Percentiles rank a stretch among this genome's conserved stretches.
phyloP scores from a whole-genome alignment of 2,797 vertebrate species.

The Mormyrops attenuatus region DNA sequence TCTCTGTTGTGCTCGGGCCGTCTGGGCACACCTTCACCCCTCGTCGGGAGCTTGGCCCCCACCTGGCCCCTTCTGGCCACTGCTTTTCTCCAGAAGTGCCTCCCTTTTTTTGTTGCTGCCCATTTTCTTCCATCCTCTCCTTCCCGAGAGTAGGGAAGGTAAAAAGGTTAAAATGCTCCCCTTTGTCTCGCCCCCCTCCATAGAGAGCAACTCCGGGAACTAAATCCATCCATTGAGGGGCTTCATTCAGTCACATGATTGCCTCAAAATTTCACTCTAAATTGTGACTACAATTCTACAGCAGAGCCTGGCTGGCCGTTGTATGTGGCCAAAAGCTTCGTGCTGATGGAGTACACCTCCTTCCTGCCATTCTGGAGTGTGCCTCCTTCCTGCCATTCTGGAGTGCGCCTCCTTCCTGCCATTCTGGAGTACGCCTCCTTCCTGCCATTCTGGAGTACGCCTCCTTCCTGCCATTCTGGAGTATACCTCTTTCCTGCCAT shows the following conservation, averaged over 20 bases:
- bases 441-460: too few species aligned
- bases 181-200: background rate
- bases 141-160: background rate
- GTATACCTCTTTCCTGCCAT: background rate
- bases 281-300: background rate
- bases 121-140: background rate
- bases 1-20: background rate
- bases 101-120: background rate
- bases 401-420: too few species aligned
- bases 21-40: background rate
- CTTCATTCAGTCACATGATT: background rate
- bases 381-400: too few species aligned
- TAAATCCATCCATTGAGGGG: background rate
- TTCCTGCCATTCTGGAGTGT: background rate
- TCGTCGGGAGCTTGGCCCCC: too few species aligned
- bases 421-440: too few species aligned
- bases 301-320: background rate
- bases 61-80: too few species aligned
- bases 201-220: background rate
- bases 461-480: too few species aligned
- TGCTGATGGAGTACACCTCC: background rate
- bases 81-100: background rate
- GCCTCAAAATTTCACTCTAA: background rate
- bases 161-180: background rate
- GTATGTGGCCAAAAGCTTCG: background rate